Percentiles rank a stretch among this genome's conserved stretches.
Conservation (phyloP, 2,113 vertebrate genomes). For the Chaetodon trifascialis region DNA sequence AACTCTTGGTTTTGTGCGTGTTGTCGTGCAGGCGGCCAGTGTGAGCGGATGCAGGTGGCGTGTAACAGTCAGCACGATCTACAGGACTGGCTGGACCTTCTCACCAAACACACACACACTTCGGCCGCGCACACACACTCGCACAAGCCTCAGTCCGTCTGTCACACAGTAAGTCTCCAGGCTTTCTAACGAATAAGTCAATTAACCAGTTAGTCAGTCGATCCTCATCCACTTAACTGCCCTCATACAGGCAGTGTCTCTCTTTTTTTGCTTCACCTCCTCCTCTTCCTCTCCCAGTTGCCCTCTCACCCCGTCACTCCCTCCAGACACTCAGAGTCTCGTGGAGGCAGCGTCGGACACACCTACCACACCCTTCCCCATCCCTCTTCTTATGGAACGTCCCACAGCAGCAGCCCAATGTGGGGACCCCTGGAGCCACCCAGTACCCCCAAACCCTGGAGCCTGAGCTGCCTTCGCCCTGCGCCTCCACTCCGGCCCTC, state of each 20-base stretch:
- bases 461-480: conserved; percentile 95
- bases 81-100: conserved; percentile 96
- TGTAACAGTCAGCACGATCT: conserved; percentile 92
- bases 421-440: conserved; percentile 95
- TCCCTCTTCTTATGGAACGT: conserved; percentile 86
- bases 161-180: conserved; percentile 89
- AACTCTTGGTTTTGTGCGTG: neutral
- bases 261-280: neutral
- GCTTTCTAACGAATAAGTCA: neutral
- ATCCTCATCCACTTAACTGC: rapidly evolving
- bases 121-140: conserved; percentile 83
- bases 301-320: conserved; percentile 91
- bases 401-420: conserved; percentile 85
- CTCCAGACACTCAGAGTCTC: conserved; percentile 91
- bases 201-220: neutral
- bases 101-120: conserved; percentile 90
- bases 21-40: conserved; percentile 87
- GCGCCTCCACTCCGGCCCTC: conserved; percentile 94
- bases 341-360: conserved; percentile 84
- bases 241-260: neutral
- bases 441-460: conserved; percentile 95
- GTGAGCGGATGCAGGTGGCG: conserved; percentile 93
- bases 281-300: conserved; percentile 81
- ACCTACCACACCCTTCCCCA: conserved; percentile 93
- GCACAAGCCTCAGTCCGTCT: conserved; percentile 89